Evolutionary conservation across 2,797 vertebrate species (phyloP), one percentile per base, ranked within the genome.

Genomic region (Tangara arthus): DNA sequence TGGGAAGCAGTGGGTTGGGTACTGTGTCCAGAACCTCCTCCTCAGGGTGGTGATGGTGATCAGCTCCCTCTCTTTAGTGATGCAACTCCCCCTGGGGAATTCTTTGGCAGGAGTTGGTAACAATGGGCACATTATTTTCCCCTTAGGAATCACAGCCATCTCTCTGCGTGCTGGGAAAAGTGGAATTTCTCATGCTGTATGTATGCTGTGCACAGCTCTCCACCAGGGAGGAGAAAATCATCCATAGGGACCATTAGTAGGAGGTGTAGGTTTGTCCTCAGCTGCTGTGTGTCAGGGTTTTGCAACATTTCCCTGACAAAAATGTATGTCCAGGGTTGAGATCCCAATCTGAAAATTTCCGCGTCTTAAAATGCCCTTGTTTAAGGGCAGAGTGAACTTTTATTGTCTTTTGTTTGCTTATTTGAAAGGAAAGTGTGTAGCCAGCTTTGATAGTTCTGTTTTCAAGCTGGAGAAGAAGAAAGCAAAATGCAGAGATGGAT

Each of bases 1-100:
- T 1, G 1, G 53, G 50, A 35, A 66, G 22, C 11, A 3, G 11
- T 17, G 42, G 42, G 7, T 37, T 0, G 0, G 44, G 69, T 37
- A 5, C 71, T 2, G 1, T 2, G 1, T 42, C 44, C 52, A 41
- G 59, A 61, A 11, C 35, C 30, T 57, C 50, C 1, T 68, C 49
- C 21, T 37, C 0, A 0, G 52, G 19, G 9, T 23, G 9, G 37
- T n/a, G 41, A 35, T 14, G 1, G 30, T 52, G n/a, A 61, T 79
- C 63, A 53, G 1, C 68, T 82, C 53, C 1, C 0, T 55, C 34
- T 90, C 63, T 23, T 89, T 47, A 44, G 3, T 46, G n/a, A 39
- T 55, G 42, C 57, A 59, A 2, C 12, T 86, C 69, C 64, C 71
- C 64, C n/a, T 22, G 23, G 53, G 76, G 73, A 85, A 56, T 72